A percentile compares a stretch with the other conserved stretches of the same genome.
Evolutionary conservation across 2,888 invertebrate species (phyloP).

Genomic region (Drosophila anomelani): DNA sequence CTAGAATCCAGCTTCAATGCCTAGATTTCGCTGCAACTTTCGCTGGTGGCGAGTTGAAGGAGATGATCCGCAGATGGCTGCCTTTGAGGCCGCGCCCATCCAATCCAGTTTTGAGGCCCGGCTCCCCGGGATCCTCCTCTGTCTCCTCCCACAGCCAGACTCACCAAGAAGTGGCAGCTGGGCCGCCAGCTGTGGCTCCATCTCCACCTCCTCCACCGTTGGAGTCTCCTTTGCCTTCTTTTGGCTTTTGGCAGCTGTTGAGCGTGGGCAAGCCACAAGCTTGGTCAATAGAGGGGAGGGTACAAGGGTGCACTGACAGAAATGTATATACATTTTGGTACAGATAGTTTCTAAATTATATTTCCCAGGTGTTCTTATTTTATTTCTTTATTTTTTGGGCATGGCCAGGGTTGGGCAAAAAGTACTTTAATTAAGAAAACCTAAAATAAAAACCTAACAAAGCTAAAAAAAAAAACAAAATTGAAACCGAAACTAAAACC

Average conservation of each 20-base stretch:
- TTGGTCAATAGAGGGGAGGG: constrained; percentile 6
- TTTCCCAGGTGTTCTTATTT: background rate
- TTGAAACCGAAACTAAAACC: constrained; percentile 18
- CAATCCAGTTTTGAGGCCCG: constrained; percentile 58
- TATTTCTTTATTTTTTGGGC: background rate
- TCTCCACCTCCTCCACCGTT: constrained; percentile 17
- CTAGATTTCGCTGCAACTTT: constrained; percentile 45
- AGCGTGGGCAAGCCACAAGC: constrained; percentile 60
- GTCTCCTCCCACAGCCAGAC: constrained; percentile 11
- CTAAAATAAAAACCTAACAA: constrained; percentile 13
- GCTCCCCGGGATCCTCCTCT: background rate
- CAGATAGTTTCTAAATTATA: background rate
- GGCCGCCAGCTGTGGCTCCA: constrained; percentile 58
- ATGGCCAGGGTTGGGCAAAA: background rate
- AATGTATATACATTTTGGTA: background rate
- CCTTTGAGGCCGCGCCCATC: constrained; percentile 62
- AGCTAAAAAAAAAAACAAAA: constrained; percentile 7
- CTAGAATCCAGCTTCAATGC: constrained; percentile 19
- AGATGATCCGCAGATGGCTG: constrained; percentile 60
- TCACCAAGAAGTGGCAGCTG: constrained; percentile 57
- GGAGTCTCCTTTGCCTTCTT: constrained; percentile 18
- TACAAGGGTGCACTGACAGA: constrained; percentile 7
- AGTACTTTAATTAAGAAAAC: constrained; percentile 48
- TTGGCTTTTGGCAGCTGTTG: constrained; percentile 50
- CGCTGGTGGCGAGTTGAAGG: constrained; percentile 39